Evolutionary conservation across 2,113 vertebrate species (phyloP), one percentile per base, ranked within the genome.

Genomic region (Paracanthobrama guichenoti): DNA sequence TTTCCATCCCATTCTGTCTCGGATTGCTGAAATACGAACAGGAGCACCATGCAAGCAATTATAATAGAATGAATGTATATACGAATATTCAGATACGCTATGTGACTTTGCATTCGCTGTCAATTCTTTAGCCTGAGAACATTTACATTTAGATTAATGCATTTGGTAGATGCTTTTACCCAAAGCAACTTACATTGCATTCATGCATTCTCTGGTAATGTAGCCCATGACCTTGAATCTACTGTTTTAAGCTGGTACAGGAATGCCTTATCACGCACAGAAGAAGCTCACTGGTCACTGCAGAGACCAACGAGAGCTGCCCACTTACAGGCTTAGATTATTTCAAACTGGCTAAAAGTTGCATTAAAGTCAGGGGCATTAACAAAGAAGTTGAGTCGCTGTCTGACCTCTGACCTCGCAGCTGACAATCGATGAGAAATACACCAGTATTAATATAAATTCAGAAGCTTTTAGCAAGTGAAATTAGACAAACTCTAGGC

Each of bases 1-100:
- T 53, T 53, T 75, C 16, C 73, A 50, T 53, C 73, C 73, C 26
- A 46, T 73, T 73, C 42, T 73, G 73, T 75, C 73, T 53, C 16
- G 6, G 26, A 20, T 8, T 75, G 26, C 24, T 53, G 73, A 31
- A 75, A 53, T 31, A 31, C 20, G 48, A 75, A 9, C 72, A 75
- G 72, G 24, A 75, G 48, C 48, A 18, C 24, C 48, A 46, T 73
- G 48, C 48, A 28, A 31, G 48, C 73, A 75, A 53, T 75, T 75
- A 50, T 53, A 53, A 75, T 2, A 75, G 3, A 50, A 16, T 20
- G 26, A 75, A 53, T 75, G 44, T 53, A 18, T 22, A 50, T 26
- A 53, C 4, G 7, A 31, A 55, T 53, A 16, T 53, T 20, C 26
- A 53, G 7, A 53, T 26, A 6, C n/a, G 0, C 44, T 46, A n/a